A percentile compares a stretch with the other conserved stretches of the same genome.
Evolutionary conservation across 2,113 vertebrate species (phyloP).

Genomic region (Stegostoma tigrinum): DNA sequence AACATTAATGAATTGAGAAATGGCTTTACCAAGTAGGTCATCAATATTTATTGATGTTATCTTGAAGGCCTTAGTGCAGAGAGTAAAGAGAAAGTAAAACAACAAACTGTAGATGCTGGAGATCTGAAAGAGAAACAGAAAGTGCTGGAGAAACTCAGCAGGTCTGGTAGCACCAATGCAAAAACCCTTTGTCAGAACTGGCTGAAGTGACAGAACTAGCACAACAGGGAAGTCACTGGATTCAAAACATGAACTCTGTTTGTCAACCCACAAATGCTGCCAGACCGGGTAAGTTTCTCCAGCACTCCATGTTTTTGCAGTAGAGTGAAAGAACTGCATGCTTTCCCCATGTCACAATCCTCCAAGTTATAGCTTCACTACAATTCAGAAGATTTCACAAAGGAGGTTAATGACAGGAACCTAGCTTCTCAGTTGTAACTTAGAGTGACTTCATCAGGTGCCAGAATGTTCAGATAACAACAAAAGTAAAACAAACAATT

Average conservation of each 20-base stretch:
- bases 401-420: not conserved
- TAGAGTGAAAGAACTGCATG: not conserved
- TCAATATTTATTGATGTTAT: not conserved
- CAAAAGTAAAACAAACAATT: too few species aligned
- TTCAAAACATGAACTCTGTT: too few species aligned
- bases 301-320: too few species aligned
- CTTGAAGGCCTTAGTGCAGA: not conserved
- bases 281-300: too few species aligned
- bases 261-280: too few species aligned
- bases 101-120: too few species aligned
- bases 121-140: too few species aligned
- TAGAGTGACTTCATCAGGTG: not conserved
- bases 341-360: not conserved
- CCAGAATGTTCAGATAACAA: not conserved
- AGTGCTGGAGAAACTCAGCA: too few species aligned
- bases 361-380: not conserved
- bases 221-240: too few species aligned
- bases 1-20: not conserved
- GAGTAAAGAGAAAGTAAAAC: not conserved
- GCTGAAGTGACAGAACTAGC: too few species aligned
- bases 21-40: not conserved
- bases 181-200: too few species aligned
- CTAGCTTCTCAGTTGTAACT: not conserved
- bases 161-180: too few species aligned
- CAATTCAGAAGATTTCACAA: not conserved